Evolutionary conservation across 2,888 invertebrate genomes (phyloP).

Genomic region (Pachliopta kotzebuea): DNA sequence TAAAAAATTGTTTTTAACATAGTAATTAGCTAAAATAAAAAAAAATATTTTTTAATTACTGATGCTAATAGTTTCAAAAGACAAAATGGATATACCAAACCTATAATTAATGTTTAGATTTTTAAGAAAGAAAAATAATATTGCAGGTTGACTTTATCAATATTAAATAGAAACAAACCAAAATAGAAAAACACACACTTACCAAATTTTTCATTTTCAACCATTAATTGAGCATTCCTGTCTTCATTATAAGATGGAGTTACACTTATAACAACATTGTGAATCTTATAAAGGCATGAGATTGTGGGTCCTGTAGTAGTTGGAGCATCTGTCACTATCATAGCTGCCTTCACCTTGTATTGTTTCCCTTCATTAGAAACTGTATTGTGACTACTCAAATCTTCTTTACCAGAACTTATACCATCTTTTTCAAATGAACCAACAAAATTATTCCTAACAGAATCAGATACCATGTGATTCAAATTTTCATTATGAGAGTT

Average conservation of each 20-base stretch:
- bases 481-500: constrained; percentile 40
- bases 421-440: constrained; percentile 46
- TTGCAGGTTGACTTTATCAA: background rate
- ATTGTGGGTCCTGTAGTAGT: constrained; percentile 55
- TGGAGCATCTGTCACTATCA: constrained; percentile 45
- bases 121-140: background rate
- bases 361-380: constrained; percentile 47
- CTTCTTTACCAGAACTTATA: constrained; percentile 47
- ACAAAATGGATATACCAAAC: too few relatives aligned
- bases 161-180: background rate
- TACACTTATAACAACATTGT: constrained; percentile 59
- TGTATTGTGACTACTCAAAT: constrained; percentile 44
- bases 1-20: too few relatives aligned
- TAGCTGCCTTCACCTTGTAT: constrained; percentile 52
- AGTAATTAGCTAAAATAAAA: too few relatives aligned
- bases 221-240: constrained; percentile 54
- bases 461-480: constrained; percentile 47
- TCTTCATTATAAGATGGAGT: constrained; percentile 67
- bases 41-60: too few relatives aligned
- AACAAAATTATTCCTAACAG: constrained; percentile 44
- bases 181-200: constrained; percentile 34
- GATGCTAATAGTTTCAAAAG: too few relatives aligned
- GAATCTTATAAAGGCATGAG: constrained; percentile 64
- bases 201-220: constrained; percentile 66
- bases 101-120: too few relatives aligned